Percentiles rank a stretch among this genome's conserved stretches.
These are phyloP conservation scores for Drosophila mojavensis DNA, from an alignment of 1,140 invertebrate species.

Conservation along the genomic window DNA sequence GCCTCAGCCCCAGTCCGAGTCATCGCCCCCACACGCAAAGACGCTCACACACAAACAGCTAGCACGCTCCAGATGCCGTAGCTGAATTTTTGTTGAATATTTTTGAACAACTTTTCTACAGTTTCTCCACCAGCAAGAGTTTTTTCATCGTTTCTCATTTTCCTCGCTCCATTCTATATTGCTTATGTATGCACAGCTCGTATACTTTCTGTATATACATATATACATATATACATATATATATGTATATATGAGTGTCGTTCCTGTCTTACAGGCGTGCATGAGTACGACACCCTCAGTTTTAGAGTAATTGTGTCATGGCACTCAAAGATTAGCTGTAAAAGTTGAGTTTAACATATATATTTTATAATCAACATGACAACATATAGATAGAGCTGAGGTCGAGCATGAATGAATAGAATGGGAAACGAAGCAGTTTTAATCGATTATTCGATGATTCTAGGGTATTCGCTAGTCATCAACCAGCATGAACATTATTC, in stretches of 20 bases:
- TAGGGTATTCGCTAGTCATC: slow-evolving; percentile 8
- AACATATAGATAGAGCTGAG: too few species aligned
- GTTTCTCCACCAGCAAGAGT: slow-evolving; percentile 52
- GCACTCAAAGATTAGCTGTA: too few species aligned
- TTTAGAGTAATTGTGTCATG: too few species aligned
- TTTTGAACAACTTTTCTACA: slow-evolving; percentile 71
- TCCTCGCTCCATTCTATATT: slow-evolving; percentile 11
- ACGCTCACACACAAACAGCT: not conserved
- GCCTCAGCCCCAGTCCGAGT: not conserved
- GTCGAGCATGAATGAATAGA: too few species aligned
- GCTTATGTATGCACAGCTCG: slow-evolving; percentile 23
- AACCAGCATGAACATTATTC: not conserved
- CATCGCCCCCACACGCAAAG: not conserved
- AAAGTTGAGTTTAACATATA: too few species aligned
- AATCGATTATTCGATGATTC: not conserved
- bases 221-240: too few species aligned
- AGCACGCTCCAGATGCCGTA: slow-evolving; percentile 55
- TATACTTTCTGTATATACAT: not conserved
- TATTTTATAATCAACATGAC: too few species aligned
- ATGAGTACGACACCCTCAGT: too few species aligned
- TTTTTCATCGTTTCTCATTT: slow-evolving; percentile 39
- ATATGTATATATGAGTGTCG: too few species aligned
- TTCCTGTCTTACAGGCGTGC: too few species aligned
- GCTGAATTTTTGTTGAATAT: slow-evolving; percentile 65
- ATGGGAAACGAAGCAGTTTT: not conserved